Evolutionary conservation across 2,113 vertebrate species (phyloP).

Genomic region (Willisornis vidua): DNA sequence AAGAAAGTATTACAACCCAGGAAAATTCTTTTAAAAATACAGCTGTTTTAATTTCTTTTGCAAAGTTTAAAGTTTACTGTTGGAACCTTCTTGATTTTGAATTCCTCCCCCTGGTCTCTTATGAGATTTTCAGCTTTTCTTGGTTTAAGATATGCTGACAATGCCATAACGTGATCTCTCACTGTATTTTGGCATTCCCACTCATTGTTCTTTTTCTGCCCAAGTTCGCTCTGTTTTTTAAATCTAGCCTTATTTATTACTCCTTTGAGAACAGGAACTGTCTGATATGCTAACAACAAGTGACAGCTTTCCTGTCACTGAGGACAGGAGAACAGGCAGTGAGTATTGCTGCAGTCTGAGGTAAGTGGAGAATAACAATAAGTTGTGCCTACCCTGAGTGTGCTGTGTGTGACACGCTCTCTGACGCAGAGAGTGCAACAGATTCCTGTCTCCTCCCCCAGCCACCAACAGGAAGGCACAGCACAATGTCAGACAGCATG

Average conservation of each 20-base stretch:
- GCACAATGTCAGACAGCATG: background rate
- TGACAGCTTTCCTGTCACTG: constrained; percentile 65
- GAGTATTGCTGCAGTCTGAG: constrained; percentile 5
- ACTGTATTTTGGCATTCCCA: constrained; percentile 37
- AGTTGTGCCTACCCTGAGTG: background rate
- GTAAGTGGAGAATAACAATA: constrained; percentile 38
- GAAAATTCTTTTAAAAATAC: background rate
- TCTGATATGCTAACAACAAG: constrained; percentile 37
- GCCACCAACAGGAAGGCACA: constrained; percentile 36
- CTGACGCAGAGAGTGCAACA: constrained; percentile 28
- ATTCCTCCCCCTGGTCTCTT: constrained; percentile 20
- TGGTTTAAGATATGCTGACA: constrained; percentile 56
- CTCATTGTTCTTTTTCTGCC: constrained; percentile 57
- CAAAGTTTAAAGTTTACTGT: background rate
- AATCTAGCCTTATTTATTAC: constrained; percentile 45
- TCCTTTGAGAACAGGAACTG: constrained; percentile 58
- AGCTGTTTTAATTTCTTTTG: background rate
- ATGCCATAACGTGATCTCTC: constrained; percentile 16
- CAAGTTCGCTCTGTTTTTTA: constrained; percentile 60
- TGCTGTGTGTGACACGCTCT: background rate
- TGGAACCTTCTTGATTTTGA: constrained; percentile 25
- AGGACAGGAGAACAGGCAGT: constrained; percentile 21
- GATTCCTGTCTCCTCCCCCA: constrained; percentile 30
- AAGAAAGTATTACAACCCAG: background rate
- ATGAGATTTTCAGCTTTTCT: constrained; percentile 33